These are phyloP conservation scores for Nesidiocoris tenuis DNA, from an alignment of 2,888 invertebrate genomes.

Conservation along the genomic window DNA sequence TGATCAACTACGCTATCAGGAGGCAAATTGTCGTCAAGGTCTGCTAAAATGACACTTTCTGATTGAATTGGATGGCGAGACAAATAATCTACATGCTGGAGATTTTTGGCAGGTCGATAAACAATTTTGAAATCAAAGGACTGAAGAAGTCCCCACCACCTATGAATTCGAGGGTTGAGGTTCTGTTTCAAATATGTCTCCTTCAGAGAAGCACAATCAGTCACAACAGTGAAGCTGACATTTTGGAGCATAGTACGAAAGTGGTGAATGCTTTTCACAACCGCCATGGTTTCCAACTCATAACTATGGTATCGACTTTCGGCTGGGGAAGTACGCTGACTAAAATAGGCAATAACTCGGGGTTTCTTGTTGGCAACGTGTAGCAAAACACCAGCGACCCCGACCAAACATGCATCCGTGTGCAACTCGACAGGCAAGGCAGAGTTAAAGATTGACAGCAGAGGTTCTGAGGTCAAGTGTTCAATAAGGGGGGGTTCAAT, in stretches of 20 bases:
- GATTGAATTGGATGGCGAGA: constrained; percentile 7
- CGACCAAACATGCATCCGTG: constrained; percentile 25
- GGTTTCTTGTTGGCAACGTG: not conserved
- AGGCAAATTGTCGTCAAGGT: constrained; percentile 5
- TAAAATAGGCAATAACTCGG: too few relatives aligned
- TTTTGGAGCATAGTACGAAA: too few relatives aligned
- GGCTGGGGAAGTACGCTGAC: too few relatives aligned
- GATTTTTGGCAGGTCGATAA: constrained; percentile 49
- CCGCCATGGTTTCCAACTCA: too few relatives aligned
- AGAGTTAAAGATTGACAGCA: constrained; percentile 35
- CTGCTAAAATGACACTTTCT: not conserved
- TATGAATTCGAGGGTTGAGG: constrained; percentile 51
- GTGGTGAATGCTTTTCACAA: too few relatives aligned
- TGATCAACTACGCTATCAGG: too few relatives aligned
- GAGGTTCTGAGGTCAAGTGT: constrained; percentile 22
- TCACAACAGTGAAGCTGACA: too few relatives aligned
- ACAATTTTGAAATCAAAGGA: too few relatives aligned
- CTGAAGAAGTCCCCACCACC: too few relatives aligned
- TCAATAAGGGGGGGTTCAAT: too few relatives aligned
- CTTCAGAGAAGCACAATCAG: too few relatives aligned
- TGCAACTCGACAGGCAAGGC: constrained; percentile 24
- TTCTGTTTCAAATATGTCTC: constrained; percentile 52
- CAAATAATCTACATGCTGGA: constrained; percentile 19
- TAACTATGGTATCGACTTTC: too few relatives aligned
- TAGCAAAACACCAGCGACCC: constrained; percentile 37